Conservation (phyloP, 2,888 invertebrate genomes). For the Apamea monoglypha region DNA sequence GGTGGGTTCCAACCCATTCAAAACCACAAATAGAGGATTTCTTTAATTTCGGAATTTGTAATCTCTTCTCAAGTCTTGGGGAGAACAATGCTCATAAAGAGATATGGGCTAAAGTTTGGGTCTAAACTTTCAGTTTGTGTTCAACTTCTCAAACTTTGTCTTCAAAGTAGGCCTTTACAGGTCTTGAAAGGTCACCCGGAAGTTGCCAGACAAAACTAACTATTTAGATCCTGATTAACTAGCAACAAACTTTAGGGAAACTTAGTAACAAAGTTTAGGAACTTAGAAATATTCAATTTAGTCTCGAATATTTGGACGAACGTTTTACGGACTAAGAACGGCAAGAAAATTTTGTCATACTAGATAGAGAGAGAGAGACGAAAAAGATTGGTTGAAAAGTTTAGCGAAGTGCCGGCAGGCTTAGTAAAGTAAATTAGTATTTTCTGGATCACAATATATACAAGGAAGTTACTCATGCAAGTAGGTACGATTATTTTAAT, state of each 20-base stretch:
- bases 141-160: constrained; percentile 15
- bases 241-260: background rate
- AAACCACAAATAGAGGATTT: constrained; percentile 7
- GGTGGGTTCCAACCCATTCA: background rate
- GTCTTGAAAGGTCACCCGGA: constrained; percentile 27
- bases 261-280: background rate
- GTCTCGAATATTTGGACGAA: background rate
- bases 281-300: background rate
- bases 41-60: background rate
- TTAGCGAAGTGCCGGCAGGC: background rate
- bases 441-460: constrained; percentile 18
- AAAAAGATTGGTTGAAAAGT: background rate
- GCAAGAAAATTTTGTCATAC: background rate
- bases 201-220: background rate
- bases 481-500: background rate
- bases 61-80: constrained; percentile 7
- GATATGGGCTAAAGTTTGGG: constrained; percentile 1
- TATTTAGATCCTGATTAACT: constrained; percentile 3
- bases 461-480: constrained; percentile 34
- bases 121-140: constrained; percentile 9
- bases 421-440: background rate
- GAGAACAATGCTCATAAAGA: constrained; percentile 17
- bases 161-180: constrained; percentile 19
- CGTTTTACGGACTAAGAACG: background rate
- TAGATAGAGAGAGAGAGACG: background rate